phyloP scores from a whole-genome alignment of 1,140 invertebrate species.

The Ridgeia piscesae region DNA sequence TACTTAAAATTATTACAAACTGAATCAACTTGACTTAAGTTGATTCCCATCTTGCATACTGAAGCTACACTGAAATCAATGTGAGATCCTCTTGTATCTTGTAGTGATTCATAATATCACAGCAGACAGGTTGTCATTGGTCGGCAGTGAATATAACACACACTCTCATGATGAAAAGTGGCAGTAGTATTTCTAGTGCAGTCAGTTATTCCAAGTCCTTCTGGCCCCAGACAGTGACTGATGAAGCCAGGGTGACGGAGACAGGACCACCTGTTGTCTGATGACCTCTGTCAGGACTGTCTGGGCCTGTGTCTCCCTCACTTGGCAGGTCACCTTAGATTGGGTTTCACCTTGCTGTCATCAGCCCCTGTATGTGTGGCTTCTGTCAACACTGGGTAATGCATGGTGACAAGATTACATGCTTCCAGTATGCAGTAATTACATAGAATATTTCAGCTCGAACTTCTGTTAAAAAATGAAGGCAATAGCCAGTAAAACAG shows the following conservation, averaged over 20 bases:
- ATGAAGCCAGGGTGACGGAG: neutral
- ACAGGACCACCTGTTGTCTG: neutral
- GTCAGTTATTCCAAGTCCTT: neutral
- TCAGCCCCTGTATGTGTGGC: neutral
- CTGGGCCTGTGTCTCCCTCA: neutral
- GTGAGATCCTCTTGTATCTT: too few relatives aligned
- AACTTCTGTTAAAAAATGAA: neutral
- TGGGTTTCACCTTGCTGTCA: neutral
- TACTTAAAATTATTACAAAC: too few relatives aligned
- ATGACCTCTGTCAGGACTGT: neutral
- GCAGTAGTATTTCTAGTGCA: neutral
- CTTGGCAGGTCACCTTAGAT: neutral
- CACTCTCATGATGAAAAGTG: neutral
- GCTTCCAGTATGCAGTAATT: neutral
- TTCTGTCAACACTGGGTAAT: neutral
- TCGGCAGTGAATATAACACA: neutral
- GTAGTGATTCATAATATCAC: neutral
- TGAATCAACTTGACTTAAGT: too few relatives aligned
- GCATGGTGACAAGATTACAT: neutral
- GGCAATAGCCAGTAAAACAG: too few relatives aligned
- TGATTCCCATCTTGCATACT: too few relatives aligned
- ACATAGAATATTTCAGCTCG: neutral
- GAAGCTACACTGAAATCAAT: too few relatives aligned
- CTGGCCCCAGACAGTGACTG: neutral
- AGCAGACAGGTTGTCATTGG: neutral